Evolutionary conservation across 2,797 vertebrate species (phyloP).

Genomic region (Lepilemur ruficaudatus): DNA sequence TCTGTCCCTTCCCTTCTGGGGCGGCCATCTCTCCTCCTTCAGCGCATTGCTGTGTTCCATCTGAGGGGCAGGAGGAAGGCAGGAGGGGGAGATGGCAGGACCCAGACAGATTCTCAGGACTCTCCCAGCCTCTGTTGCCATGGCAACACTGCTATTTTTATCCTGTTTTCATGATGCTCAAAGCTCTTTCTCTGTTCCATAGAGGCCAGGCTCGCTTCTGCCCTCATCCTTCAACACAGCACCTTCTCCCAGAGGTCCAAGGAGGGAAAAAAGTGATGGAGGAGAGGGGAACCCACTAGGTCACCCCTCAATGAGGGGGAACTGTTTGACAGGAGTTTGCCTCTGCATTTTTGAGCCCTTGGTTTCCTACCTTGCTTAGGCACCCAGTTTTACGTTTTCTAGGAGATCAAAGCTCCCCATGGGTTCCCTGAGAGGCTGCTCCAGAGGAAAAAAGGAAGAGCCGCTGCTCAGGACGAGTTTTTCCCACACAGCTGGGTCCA

Average conservation of each 20-base stretch:
- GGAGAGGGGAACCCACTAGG: neutral
- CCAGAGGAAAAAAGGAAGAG: neutral
- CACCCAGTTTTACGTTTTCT: slow-evolving; percentile 9
- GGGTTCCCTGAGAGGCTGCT: neutral
- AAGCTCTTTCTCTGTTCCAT: slow-evolving; percentile 81
- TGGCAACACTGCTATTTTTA: slow-evolving; percentile 86
- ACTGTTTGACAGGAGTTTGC: neutral
- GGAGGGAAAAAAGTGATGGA: neutral
- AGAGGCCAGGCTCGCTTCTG: slow-evolving; percentile 69
- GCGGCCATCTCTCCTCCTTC: neutral
- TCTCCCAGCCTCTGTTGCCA: slow-evolving; percentile 83
- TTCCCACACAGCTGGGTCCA: neutral
- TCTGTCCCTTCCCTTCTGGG: neutral
- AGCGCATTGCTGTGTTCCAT: slow-evolving; percentile 60
- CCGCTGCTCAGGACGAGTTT: neutral
- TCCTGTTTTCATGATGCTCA: slow-evolving; percentile 81
- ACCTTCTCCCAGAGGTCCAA: slow-evolving; percentile 17
- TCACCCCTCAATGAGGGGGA: neutral
- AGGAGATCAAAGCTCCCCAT: neutral
- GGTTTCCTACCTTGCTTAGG: neutral
- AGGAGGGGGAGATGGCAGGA: slow-evolving; percentile 73
- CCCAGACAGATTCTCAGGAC: slow-evolving; percentile 82
- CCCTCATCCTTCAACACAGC: slow-evolving; percentile 34
- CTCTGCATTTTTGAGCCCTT: neutral
- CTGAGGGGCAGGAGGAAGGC: slow-evolving; percentile 16